Evolutionary conservation across 2,888 invertebrate genomes (phyloP), one percentile per base, ranked within the genome.

Genomic region (Macaria liturata): DNA sequence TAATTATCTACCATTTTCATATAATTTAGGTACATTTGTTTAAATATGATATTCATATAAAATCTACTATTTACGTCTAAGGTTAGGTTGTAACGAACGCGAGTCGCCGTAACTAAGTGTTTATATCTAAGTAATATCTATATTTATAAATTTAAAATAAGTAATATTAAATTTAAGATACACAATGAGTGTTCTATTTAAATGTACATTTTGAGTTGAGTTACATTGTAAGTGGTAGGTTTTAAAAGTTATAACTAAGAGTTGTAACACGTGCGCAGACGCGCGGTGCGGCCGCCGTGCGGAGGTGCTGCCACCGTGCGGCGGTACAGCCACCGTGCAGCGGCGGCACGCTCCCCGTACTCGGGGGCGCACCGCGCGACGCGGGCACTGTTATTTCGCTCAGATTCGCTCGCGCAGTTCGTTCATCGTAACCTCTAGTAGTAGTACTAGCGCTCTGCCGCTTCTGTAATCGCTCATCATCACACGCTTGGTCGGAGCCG

Each of bases 151-250:
- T 52, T 84, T 81, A 80, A 20, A 81, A 74, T 86, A 86, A 87
- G 87, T 88, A 86, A 87, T 88, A 79, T 80, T 78, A 84, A 83
- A 69, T 74, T 67, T 84, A 83, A 81, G 81, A 69, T 82, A 84
- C 85, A 85, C 84, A 80, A 75, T 76, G 81, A 81, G 86, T 88
- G 87, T 88, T 88, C 81, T 84, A 81, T 83, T 80, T 85, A 85
- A 87, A 83, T 89, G 87, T 88, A 88, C 77, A 88, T 86, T 82
- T 86, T 88, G 83, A 86, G 86, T 88, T 88, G 79, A 83, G 83
- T 73, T 85, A 87, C 78, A 71, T 71, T 59, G 68, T 84, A 88
- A 86, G 83, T 67, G 67, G 66, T 76, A 76, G 71, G 68, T 74
- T 55, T 64, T n/a, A n/a, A 57, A 57, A 73, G 71, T 70, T 55